phyloP scores from a whole-genome alignment of 2,888 invertebrate species.

The Noctua pronuba region DNA sequence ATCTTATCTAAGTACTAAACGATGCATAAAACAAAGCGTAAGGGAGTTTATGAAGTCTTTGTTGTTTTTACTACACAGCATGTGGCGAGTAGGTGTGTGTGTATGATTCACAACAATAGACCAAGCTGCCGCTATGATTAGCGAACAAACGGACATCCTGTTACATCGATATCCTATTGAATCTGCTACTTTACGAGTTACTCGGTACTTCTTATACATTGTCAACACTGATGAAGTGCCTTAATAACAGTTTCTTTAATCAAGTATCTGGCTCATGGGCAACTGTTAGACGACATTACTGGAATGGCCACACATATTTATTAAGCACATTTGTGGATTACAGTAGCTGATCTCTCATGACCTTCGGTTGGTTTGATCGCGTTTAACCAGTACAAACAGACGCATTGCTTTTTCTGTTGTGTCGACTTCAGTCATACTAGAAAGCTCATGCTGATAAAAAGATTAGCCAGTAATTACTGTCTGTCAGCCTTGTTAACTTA shows the following conservation, averaged over 20 bases:
- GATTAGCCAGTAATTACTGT: not conserved
- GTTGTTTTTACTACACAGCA: slow-evolving; percentile 14
- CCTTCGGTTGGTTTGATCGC: not conserved
- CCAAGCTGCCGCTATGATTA: slow-evolving; percentile 26
- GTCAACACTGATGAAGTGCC: not conserved
- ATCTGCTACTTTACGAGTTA: slow-evolving; percentile 5
- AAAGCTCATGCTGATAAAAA: not conserved
- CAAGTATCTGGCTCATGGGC: not conserved
- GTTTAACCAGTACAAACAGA: not conserved
- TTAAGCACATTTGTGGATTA: not conserved
- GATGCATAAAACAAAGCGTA: not conserved
- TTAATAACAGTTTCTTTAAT: not conserved
- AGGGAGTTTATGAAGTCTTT: not conserved
- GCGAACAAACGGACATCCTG: slow-evolving; percentile 53
- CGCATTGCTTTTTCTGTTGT: not conserved
- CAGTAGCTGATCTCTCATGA: not conserved
- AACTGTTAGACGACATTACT: not conserved
- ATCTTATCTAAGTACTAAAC: not conserved
- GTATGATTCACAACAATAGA: slow-evolving; percentile 37
- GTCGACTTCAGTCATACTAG: not conserved
- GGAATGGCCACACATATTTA: not conserved
- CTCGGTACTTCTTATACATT: not conserved
- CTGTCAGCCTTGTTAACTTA: not conserved
- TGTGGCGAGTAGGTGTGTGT: not conserved
- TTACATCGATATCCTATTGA: slow-evolving; percentile 29